Evolutionary conservation across 2,797 vertebrate genomes (phyloP), one percentile per base, ranked within the genome.

Genomic region (Labeo calbasu): DNA sequence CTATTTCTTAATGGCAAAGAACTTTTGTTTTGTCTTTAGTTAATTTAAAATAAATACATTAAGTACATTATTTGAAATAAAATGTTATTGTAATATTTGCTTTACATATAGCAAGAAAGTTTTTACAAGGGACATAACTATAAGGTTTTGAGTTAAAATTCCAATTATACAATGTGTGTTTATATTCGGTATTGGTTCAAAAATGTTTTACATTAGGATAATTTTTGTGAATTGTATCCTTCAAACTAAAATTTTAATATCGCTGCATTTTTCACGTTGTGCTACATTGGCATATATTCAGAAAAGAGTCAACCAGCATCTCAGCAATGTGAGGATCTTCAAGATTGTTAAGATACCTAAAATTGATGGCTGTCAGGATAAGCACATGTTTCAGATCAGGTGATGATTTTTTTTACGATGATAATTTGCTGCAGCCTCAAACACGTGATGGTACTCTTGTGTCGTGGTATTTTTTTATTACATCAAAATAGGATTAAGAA

Each of bases 401-500:
- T 83, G 76, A 59, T 85, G 40, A 78, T 77, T 84, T 77, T 78
- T 66, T 43, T 55, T 6, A 40, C 57, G 32, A 59, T 51, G 48
- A 82, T 89, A 87, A 79, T 88, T 77, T 40, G 84, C 73, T 79
- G 88, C 79, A 87, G 84, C 76, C 85, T 84, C 81, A 68, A 89
- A 89, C 93, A 83, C 88, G 88, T 93, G 94, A 93, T 89, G 73
- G 40, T 86, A 91, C 77, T 23, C 76, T 36, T 55, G 61, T 72
- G 72, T 65, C 46, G 68, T 88, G 81, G 77, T 1, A 73, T 59
- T 80, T 81, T 81, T 84, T 57, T n/a, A 75, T 87, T 88, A 92
- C 79, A 84, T 36, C 78, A 88, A 36, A 94, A 94, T 93, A 72
- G 80, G 86, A 95, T 94, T 92, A 91, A 82, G 89, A 87, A 88